phyloP scores from a whole-genome alignment of 1,140 invertebrate species.

The Latrodectus geometricus region DNA sequence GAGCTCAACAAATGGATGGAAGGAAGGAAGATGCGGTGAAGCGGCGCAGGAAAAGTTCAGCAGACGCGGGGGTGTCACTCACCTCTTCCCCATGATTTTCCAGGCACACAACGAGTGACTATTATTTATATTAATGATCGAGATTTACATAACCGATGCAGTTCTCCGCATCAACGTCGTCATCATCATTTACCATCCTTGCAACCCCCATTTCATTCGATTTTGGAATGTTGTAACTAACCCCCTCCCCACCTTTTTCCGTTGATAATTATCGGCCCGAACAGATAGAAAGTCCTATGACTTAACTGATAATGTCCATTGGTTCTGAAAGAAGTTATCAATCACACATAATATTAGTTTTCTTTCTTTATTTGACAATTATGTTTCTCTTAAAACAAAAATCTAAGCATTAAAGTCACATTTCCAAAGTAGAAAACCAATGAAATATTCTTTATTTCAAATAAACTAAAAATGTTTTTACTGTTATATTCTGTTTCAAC shows the following conservation, averaged over 20 bases:
- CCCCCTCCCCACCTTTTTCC: too few relatives aligned
- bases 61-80: neutral
- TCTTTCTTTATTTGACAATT: too few relatives aligned
- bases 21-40: slow-evolving; percentile 11
- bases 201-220: slow-evolving; percentile 39
- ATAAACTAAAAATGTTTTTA: too few relatives aligned
- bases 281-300: neutral
- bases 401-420: too few relatives aligned
- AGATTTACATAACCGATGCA: slow-evolving; percentile 58
- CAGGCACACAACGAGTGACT: slow-evolving; percentile 34
- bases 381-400: too few relatives aligned
- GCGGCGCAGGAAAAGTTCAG: slow-evolving; percentile 44
- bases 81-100: neutral
- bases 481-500: too few relatives aligned
- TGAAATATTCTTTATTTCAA: too few relatives aligned
- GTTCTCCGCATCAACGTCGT: slow-evolving; percentile 25
- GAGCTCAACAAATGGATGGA: slow-evolving; percentile 28
- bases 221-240: slow-evolving; percentile 1
- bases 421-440: too few relatives aligned
- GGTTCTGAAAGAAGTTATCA: neutral
- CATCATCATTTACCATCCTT: slow-evolving; percentile 59
- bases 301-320: neutral
- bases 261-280: slow-evolving; percentile 31
- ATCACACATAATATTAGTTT: too few relatives aligned
- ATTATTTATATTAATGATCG: slow-evolving; percentile 61